phyloP scores from a whole-genome alignment of 2,113 vertebrate genomes.

The human region DNA sequence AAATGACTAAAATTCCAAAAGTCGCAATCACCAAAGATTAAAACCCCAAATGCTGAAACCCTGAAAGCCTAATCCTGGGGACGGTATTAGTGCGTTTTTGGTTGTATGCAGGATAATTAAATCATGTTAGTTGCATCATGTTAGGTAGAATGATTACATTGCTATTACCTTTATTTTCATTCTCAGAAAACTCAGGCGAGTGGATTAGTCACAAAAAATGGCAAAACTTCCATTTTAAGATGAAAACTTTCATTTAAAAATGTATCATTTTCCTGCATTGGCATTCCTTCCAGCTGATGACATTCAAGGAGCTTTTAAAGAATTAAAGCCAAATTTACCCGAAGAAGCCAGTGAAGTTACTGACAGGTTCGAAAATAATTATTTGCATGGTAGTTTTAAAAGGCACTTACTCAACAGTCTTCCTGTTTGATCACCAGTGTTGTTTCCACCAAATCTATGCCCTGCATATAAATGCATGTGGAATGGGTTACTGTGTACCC shows the following conservation, averaged over 20 bases:
- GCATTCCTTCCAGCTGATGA: neutral
- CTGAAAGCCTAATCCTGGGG: neutral
- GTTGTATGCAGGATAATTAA: neutral
- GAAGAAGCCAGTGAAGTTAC: neutral
- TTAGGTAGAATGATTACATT: neutral
- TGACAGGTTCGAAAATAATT: neutral
- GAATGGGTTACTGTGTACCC: neutral
- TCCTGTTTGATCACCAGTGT: neutral
- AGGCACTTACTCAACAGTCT: neutral
- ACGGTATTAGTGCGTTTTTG: neutral
- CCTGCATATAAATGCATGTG: neutral
- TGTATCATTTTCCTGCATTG: neutral
- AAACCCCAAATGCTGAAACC: neutral
- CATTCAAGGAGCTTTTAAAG: neutral
- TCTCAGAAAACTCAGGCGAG: neutral
- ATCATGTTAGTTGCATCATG: neutral
- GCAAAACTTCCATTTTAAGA: neutral
- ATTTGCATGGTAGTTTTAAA: neutral
- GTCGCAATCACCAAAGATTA: neutral
- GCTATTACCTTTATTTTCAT: neutral
- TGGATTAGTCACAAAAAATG: neutral
- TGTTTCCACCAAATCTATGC: neutral
- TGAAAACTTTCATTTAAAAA: neutral
- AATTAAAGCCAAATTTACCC: neutral
- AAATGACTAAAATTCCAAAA: neutral